phyloP scores from a whole-genome alignment of 1,140 invertebrate genomes.

The Drosophila truncata region DNA sequence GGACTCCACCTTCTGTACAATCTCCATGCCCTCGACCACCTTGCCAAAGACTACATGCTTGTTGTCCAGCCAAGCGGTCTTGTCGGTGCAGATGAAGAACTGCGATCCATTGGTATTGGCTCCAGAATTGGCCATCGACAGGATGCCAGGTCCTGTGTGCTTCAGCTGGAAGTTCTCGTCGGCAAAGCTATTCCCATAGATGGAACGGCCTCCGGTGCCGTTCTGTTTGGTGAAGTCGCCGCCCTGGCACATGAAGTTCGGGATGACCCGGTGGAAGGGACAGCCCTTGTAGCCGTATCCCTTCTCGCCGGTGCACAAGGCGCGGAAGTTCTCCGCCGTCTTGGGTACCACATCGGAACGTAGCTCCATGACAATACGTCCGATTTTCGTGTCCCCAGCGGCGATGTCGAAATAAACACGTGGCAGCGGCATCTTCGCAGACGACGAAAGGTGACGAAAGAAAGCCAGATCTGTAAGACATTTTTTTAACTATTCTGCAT shows the following conservation, averaged over 20 bases:
- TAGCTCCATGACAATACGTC: slow-evolving; percentile 88
- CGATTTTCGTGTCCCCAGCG: slow-evolving; percentile 21
- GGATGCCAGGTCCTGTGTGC: slow-evolving; percentile 94
- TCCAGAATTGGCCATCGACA: slow-evolving; percentile 98
- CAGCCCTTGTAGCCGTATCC: slow-evolving; percentile 96
- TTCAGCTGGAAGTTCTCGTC: slow-evolving; percentile 98
- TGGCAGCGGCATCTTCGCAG: slow-evolving; percentile 31
- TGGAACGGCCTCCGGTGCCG: slow-evolving; percentile 97
- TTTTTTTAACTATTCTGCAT: neutral
- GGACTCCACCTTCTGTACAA: slow-evolving; percentile 95
- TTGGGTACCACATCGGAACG: slow-evolving; percentile 94
- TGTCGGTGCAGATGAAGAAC: slow-evolving; percentile 97
- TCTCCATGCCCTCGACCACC: slow-evolving; percentile 97
- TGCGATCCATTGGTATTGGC: slow-evolving; percentile 98
- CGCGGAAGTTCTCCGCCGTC: slow-evolving; percentile 96
- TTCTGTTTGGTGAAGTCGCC: slow-evolving; percentile 97
- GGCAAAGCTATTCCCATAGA: slow-evolving; percentile 96
- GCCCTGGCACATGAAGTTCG: slow-evolving; percentile 98
- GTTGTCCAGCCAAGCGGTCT: slow-evolving; percentile 97
- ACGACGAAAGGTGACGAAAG: slow-evolving; percentile 9
- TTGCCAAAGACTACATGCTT: slow-evolving; percentile 98
- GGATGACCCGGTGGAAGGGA: slow-evolving; percentile 97
- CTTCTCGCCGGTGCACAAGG: slow-evolving; percentile 95
- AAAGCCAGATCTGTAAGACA: slow-evolving; percentile 26
- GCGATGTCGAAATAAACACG: slow-evolving; percentile 37